Percentiles rank a stretch among this genome's conserved stretches.
Conservation (phyloP, 2,113 vertebrate species). For the Sebastes schlegelii region DNA sequence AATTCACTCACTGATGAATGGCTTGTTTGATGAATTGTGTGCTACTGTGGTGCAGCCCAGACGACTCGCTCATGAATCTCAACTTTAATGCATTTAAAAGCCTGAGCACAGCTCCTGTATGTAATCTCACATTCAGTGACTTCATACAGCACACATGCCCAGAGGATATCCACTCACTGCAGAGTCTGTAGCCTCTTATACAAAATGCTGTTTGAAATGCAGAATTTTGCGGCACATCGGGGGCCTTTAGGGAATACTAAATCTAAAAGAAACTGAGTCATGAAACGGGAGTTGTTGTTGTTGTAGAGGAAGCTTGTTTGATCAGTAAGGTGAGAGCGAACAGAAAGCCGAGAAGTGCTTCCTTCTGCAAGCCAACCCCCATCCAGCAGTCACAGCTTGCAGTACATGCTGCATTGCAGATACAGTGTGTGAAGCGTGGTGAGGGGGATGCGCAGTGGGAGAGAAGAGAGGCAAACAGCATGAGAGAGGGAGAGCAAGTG, state of each 20-base stretch:
- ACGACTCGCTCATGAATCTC: constrained; percentile 14
- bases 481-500: constrained; percentile 24
- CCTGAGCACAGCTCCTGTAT: not conserved
- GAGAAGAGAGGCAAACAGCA: constrained; percentile 15
- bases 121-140: constrained; percentile 34
- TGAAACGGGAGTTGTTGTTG: constrained; percentile 51
- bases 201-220: constrained; percentile 71
- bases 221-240: constrained; percentile 65
- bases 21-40: not conserved
- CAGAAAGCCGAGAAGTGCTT: constrained; percentile 48
- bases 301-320: constrained; percentile 36
- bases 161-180: constrained; percentile 29
- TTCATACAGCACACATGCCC: constrained; percentile 26
- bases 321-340: constrained; percentile 51
- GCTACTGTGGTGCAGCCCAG: not conserved
- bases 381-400: constrained; percentile 56
- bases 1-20: constrained; percentile 3
- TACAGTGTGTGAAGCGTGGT: constrained; percentile 49
- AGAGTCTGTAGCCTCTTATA: constrained; percentile 42
- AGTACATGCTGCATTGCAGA: constrained; percentile 84
- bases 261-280: constrained; percentile 66
- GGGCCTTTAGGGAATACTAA: constrained; percentile 53
- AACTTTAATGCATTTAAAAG: constrained; percentile 59
- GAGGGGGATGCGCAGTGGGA: constrained; percentile 35
- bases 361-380: constrained; percentile 55